Percentiles rank a stretch among this genome's conserved stretches.
These are phyloP conservation scores for Phoebastria nigripes DNA, from an alignment of 2,797 vertebrate species.

Conservation along the genomic window DNA sequence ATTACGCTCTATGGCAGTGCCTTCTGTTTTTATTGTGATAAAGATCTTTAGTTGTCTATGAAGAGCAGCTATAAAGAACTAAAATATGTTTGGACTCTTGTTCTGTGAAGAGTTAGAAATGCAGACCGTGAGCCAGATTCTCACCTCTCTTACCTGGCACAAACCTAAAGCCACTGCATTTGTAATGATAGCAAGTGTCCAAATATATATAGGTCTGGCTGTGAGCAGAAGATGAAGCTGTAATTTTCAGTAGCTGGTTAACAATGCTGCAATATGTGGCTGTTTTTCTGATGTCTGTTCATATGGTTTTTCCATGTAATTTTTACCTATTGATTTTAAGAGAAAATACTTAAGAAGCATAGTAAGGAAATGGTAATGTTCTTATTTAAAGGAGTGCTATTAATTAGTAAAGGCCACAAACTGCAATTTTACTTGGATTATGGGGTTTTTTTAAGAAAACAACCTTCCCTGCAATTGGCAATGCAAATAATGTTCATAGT, in stretches of 20 bases:
- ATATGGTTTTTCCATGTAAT: background rate
- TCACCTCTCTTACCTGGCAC: conserved; percentile 39
- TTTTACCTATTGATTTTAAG: background rate
- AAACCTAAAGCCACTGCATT: conserved; percentile 15
- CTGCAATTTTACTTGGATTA: background rate
- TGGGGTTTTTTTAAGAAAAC: background rate
- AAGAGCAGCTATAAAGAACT: conserved; percentile 42
- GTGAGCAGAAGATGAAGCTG: conserved; percentile 26
- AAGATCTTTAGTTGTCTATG: conserved; percentile 48
- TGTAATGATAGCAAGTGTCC: background rate
- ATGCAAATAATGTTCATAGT: background rate
- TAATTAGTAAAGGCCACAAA: background rate
- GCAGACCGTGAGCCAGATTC: background rate
- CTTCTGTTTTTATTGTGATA: conserved; percentile 47
- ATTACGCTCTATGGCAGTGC: conserved; percentile 44
- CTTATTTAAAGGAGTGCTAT: background rate
- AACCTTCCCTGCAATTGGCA: background rate
- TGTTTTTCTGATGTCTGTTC: background rate
- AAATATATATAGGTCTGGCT: background rate
- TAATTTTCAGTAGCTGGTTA: background rate
- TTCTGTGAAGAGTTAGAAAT: conserved; percentile 41
- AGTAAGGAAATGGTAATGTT: background rate
- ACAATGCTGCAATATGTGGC: background rate
- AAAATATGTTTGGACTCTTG: conserved; percentile 8
- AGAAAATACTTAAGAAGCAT: background rate